Conservation (phyloP, 2,113 vertebrate genomes). For the Serranochromis macrocephalus region DNA sequence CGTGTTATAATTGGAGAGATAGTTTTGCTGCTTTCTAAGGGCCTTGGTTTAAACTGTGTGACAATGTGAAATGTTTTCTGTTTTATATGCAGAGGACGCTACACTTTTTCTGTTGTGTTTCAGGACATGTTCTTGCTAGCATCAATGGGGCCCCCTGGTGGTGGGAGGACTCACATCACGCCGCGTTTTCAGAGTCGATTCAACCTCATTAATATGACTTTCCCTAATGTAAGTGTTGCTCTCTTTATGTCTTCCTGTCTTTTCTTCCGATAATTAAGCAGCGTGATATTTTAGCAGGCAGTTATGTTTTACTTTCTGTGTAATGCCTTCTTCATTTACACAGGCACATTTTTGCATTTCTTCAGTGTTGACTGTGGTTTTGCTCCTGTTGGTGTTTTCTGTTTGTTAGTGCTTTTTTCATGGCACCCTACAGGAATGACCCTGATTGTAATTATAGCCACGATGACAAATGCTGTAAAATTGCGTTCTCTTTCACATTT, state of each 20-base stretch:
- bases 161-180: slow-evolving; percentile 80
- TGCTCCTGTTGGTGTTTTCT: not conserved
- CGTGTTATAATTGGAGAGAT: not conserved
- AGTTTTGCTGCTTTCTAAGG: not conserved
- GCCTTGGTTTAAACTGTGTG: not conserved
- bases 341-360: not conserved
- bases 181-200: slow-evolving; percentile 82
- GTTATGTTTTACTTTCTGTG: not conserved
- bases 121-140: slow-evolving; percentile 85
- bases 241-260: not conserved
- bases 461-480: not conserved
- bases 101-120: not conserved
- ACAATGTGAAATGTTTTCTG: not conserved
- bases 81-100: fast-evolving
- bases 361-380: not conserved
- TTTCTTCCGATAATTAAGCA: fast-evolving
- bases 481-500: not conserved
- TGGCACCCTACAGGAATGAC: not conserved
- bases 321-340: not conserved
- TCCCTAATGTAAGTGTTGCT: slow-evolving; percentile 76
- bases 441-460: not conserved
- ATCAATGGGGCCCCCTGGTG: slow-evolving; percentile 85
- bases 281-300: not conserved
- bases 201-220: slow-evolving; percentile 88
- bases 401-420: not conserved